Evolutionary conservation across 2,888 invertebrate genomes (phyloP).

Genomic region (Pyralis farinalis): DNA sequence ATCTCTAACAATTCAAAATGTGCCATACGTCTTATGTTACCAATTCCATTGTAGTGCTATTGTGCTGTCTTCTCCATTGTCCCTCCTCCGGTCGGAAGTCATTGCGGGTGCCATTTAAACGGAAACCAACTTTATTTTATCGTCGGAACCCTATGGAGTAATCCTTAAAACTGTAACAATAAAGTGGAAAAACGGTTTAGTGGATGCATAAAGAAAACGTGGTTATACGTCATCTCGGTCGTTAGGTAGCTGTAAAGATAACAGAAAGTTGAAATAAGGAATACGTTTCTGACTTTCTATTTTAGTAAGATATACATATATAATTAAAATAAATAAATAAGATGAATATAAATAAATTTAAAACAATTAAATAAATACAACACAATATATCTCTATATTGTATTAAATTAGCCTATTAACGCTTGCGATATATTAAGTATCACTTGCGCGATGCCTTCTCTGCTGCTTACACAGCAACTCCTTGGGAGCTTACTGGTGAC

Average conservation of each 20-base stretch:
- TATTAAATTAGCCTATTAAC: no score
- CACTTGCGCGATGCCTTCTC: no score
- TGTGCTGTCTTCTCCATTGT: constrained; percentile 10
- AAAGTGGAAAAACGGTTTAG: background rate
- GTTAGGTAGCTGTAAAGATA: background rate
- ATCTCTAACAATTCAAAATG: no score
- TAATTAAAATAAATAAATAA: no score
- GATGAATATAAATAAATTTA: no score
- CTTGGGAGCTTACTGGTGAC: no score
- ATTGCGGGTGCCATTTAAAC: constrained; percentile 6
- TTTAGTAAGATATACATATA: no score
- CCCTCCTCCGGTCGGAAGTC: constrained; percentile 9
- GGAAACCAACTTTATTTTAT: constrained; percentile 1
- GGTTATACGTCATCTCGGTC: background rate
- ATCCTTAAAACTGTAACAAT: background rate
- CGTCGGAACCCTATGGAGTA: background rate
- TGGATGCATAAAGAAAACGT: background rate
- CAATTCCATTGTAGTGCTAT: background rate
- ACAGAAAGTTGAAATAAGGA: background rate
- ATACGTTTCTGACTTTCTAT: no score
- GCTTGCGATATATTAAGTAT: no score
- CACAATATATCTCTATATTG: no score
- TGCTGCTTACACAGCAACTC: no score
- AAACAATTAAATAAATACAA: no score
- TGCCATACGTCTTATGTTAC: background rate